A percentile compares a stretch with the other conserved stretches of the same genome.
Evolutionary conservation across 2,797 vertebrate genomes (phyloP).

Genomic region (Betta splendens): DNA sequence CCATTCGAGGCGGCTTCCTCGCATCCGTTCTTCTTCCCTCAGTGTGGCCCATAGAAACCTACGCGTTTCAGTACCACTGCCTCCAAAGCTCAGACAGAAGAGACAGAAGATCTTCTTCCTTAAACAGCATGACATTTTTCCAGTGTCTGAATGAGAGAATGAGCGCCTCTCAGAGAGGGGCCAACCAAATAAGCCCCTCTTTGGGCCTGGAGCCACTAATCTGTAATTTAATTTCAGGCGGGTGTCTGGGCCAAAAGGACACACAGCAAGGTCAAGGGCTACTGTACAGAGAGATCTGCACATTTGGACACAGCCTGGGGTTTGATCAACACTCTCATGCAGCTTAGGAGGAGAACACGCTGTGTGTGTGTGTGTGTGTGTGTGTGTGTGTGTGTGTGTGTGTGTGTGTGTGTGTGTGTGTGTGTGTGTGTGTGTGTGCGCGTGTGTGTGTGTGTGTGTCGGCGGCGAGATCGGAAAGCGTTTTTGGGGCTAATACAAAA

Average conservation of each 20-base stretch:
- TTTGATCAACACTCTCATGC: constrained; percentile 72
- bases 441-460: constrained; percentile 5
- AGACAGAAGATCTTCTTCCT: constrained; percentile 49
- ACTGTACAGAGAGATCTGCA: constrained; percentile 66
- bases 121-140: constrained; percentile 68
- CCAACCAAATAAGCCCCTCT: constrained; percentile 76
- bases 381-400: constrained; percentile 11
- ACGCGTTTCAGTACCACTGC: constrained; percentile 38
- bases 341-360: constrained; percentile 53
- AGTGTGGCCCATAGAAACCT: constrained; percentile 38
- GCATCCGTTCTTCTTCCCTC: constrained; percentile 23
- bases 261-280: constrained; percentile 71
- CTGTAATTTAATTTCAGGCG: constrained; percentile 80
- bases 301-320: constrained; percentile 66
- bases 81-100: constrained; percentile 33
- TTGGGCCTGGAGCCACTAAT: constrained; percentile 73
- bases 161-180: constrained; percentile 59
- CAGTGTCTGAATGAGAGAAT: constrained; percentile 56
- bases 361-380: constrained; percentile 1
- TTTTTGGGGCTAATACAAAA: constrained; percentile 46
- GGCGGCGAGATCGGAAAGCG: neutral
- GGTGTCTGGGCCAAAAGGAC: constrained; percentile 73
- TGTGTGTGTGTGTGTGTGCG: constrained; percentile 7
- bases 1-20: constrained; percentile 13
- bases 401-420: constrained; percentile 4